Conservation (phyloP, 1,140 invertebrate genomes). For the Matsumurasca onukii region DNA sequence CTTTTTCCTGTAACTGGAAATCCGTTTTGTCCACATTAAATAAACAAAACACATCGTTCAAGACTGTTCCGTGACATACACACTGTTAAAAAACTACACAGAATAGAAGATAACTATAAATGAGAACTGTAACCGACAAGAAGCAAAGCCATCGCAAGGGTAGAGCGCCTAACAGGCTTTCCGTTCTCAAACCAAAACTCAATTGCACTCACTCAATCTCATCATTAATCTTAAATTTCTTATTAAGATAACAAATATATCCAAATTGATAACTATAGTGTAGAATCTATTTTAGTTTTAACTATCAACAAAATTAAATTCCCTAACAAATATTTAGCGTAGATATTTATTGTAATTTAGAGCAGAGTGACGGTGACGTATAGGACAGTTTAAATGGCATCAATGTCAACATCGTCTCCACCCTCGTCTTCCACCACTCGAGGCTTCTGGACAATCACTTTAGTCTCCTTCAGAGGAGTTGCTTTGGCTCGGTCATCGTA, state of each 20-base stretch:
- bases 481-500: constrained; percentile 82
- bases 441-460: constrained; percentile 36
- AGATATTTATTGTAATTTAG: constrained; percentile 17
- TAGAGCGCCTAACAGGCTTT: background rate
- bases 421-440: constrained; percentile 60
- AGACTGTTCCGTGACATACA: constrained; percentile 9
- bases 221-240: constrained; percentile 15
- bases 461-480: constrained; percentile 65
- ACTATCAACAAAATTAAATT: constrained; percentile 21
- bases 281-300: constrained; percentile 15
- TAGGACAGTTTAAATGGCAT: constrained; percentile 86
- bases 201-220: constrained; percentile 1
- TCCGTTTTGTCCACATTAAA: constrained; percentile 12
- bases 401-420: constrained; percentile 82
- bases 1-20: constrained; percentile 1
- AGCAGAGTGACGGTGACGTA: no score
- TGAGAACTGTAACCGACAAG: background rate
- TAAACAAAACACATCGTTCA: background rate
- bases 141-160: background rate
- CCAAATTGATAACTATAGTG: constrained; percentile 7
- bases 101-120: background rate
- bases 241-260: constrained; percentile 16
- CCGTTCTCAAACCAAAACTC: background rate
- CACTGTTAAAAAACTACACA: constrained; percentile 7
- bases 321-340: constrained; percentile 13